These are phyloP conservation scores for Myotis davidii DNA, from an alignment of 2,113 vertebrate species.

Conservation along the genomic window DNA sequence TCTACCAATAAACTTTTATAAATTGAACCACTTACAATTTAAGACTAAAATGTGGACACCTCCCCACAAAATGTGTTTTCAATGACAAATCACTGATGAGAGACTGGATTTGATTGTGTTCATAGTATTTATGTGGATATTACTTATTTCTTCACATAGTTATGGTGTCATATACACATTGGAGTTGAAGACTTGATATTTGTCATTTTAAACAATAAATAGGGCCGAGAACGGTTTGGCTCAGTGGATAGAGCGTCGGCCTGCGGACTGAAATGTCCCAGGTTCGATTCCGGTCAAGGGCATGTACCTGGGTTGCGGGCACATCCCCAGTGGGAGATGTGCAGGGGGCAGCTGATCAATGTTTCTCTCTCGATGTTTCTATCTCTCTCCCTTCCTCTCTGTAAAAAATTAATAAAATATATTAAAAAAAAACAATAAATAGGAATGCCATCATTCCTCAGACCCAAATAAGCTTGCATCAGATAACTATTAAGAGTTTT, in stretches of 20 bases:
- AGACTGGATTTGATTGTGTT: background rate
- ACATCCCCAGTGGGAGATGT: too few species aligned
- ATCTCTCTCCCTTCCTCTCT: too few species aligned
- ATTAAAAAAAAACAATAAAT: too few species aligned
- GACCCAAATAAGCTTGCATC: background rate
- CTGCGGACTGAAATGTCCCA: too few species aligned
- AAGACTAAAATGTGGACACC: background rate
- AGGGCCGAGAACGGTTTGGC: too few species aligned
- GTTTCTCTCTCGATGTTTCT: too few species aligned
- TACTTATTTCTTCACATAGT: background rate
- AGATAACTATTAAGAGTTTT: background rate
- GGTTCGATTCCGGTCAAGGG: too few species aligned
- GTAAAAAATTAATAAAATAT: too few species aligned
- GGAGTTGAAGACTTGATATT: background rate
- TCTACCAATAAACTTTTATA: background rate
- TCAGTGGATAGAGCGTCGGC: too few species aligned
- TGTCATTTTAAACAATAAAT: constrained; percentile 14
- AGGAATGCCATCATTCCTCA: background rate
- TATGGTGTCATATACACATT: background rate
- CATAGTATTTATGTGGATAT: background rate
- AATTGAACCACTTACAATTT: background rate
- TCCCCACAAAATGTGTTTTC: background rate
- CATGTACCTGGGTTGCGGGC: too few species aligned
- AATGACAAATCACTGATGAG: background rate
- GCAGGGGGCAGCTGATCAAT: too few species aligned